Evolutionary conservation across 2,888 invertebrate species (phyloP).

Genomic region (Lomographa bimaculata): DNA sequence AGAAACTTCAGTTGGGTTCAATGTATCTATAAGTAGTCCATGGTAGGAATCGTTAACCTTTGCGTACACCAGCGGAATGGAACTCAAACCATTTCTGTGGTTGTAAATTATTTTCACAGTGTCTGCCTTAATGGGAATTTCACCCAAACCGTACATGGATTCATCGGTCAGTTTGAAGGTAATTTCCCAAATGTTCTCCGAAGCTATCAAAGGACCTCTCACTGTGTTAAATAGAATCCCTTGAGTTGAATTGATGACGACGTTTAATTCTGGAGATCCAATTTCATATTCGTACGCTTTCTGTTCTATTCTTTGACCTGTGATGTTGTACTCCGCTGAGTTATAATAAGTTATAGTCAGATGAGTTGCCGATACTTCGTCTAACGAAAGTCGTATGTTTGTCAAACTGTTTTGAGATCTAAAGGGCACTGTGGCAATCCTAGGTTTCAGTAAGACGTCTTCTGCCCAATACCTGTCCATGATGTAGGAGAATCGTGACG

Average conservation of each 20-base stretch:
- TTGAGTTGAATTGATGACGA: constrained; percentile 49
- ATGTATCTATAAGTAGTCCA: constrained; percentile 79
- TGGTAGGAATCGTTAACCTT: constrained; percentile 78
- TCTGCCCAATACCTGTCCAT: constrained; percentile 60
- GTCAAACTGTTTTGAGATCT: constrained; percentile 46
- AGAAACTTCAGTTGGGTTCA: constrained; percentile 80
- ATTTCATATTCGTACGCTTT: constrained; percentile 55
- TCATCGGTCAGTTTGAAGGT: constrained; percentile 78
- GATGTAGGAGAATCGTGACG: constrained; percentile 78
- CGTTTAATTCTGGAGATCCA: constrained; percentile 55
- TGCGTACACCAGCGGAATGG: constrained; percentile 79
- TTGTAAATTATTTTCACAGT: constrained; percentile 73
- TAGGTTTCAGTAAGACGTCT: constrained; percentile 52
- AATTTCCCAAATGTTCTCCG: constrained; percentile 85
- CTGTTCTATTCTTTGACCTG: constrained; percentile 48
- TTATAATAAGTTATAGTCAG: constrained; percentile 62
- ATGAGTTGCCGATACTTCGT: constrained; percentile 65
- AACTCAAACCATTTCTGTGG: constrained; percentile 64
- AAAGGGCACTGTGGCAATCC: constrained; percentile 60
- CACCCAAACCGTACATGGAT: constrained; percentile 82
- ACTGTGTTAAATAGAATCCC: constrained; percentile 78
- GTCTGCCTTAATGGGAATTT: constrained; percentile 61
- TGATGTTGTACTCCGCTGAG: constrained; percentile 36
- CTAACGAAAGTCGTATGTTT: constrained; percentile 55
- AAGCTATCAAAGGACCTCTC: constrained; percentile 83